Evolutionary conservation across 2,113 vertebrate species (phyloP).

Genomic region (Gasterosteus aculeatus): DNA sequence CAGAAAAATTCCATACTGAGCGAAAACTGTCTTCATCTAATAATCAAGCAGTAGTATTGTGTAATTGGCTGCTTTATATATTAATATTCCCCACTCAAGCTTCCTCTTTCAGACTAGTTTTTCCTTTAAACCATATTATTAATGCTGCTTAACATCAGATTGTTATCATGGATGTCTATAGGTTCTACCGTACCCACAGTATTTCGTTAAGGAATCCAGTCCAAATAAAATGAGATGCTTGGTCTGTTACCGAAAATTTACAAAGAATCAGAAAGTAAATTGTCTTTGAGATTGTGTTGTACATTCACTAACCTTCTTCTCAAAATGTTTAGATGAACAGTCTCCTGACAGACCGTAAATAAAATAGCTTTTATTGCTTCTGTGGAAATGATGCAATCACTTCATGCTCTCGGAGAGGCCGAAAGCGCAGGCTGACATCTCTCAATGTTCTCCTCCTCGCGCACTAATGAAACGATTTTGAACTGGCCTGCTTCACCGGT

Average conservation of each 20-base stretch:
- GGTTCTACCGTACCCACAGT: not conserved
- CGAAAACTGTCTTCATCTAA: constrained; percentile 14
- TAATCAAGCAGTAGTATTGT: not conserved
- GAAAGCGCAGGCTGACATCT: not conserved
- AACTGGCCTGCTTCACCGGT: constrained; percentile 1
- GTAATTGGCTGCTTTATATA: not conserved
- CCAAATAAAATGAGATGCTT: not conserved
- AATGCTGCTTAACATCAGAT: not conserved
- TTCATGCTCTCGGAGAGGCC: constrained; percentile 15
- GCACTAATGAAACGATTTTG: constrained; percentile 24
- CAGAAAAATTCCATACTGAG: not conserved
- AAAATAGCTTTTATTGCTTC: constrained; percentile 17
- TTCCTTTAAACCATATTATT: not conserved
- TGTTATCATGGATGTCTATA: not conserved
- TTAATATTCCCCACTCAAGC: not conserved
- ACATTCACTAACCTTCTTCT: not conserved
- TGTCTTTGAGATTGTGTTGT: not conserved
- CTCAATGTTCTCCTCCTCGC: not conserved
- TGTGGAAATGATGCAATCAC: constrained; percentile 30
- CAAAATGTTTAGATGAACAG: not conserved
- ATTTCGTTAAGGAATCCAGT: not conserved
- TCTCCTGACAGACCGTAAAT: constrained; percentile 18
- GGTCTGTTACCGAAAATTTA: not conserved
- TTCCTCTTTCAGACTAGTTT: not conserved
- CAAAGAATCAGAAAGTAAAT: not conserved